A percentile compares a stretch with the other conserved stretches of the same genome.
Evolutionary conservation across 2,888 invertebrate genomes (phyloP).

Genomic region (Tyria jacobaeae): DNA sequence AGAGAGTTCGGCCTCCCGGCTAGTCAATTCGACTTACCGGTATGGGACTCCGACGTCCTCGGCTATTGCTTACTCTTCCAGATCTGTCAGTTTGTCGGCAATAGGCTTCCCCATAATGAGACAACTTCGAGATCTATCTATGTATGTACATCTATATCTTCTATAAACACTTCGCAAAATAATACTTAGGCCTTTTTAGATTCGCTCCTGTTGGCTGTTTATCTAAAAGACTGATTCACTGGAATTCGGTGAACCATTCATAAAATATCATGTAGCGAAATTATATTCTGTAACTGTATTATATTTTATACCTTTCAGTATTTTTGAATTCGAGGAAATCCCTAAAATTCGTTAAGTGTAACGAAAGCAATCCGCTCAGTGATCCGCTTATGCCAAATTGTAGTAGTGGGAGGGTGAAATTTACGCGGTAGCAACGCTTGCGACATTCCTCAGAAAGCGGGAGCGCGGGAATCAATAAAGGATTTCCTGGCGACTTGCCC

Average conservation of each 20-base stretch:
- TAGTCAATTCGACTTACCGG: too few relatives aligned
- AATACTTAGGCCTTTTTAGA: too few relatives aligned
- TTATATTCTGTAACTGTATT: slow-evolving; percentile 33
- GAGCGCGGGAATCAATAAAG: slow-evolving; percentile 87
- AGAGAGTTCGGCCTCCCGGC: too few relatives aligned
- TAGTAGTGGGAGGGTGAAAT: slow-evolving; percentile 71
- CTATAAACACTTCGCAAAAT: too few relatives aligned
- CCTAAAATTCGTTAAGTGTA: slow-evolving; percentile 57
- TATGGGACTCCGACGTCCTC: too few relatives aligned
- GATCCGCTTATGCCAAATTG: slow-evolving; percentile 76
- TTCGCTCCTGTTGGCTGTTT: too few relatives aligned
- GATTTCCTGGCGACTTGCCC: slow-evolving; percentile 86
- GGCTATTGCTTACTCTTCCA: too few relatives aligned
- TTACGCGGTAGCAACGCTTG: slow-evolving; percentile 81
- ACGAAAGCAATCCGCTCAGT: slow-evolving; percentile 65
- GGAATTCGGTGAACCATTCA: slow-evolving; percentile 20
- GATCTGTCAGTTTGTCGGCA: too few relatives aligned
- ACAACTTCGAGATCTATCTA: too few relatives aligned
- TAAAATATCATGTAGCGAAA: slow-evolving; percentile 20
- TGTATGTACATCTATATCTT: too few relatives aligned
- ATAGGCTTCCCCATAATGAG: too few relatives aligned
- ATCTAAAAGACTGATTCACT: slow-evolving; percentile 9
- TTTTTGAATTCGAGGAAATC: slow-evolving; percentile 45
- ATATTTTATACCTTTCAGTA: slow-evolving; percentile 39
- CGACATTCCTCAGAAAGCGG: slow-evolving; percentile 83